Conservation (phyloP, 2,888 invertebrate species). For the Caenorhabditis sinica region DNA sequence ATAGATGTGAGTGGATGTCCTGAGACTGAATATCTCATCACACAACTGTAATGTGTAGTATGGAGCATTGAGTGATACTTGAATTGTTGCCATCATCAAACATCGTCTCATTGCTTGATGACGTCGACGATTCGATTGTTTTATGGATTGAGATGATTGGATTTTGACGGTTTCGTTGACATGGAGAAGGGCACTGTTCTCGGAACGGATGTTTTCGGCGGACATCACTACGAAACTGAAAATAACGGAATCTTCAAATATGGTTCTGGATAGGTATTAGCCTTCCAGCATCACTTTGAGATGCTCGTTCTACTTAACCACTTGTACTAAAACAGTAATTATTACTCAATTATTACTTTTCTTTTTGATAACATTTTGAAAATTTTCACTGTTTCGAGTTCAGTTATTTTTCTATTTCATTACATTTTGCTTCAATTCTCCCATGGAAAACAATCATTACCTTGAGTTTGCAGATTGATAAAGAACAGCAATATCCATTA, state of each 20-base stretch:
- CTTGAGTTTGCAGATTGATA: slow-evolving; percentile 60
- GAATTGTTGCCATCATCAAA: slow-evolving; percentile 78
- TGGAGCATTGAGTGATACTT: slow-evolving; percentile 78
- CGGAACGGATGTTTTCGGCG: slow-evolving; percentile 55
- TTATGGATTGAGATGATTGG: slow-evolving; percentile 70
- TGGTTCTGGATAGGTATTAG: not conserved
- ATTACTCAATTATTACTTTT: no score
- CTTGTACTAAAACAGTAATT: no score
- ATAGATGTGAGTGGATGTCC: slow-evolving; percentile 61
- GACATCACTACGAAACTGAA: slow-evolving; percentile 64
- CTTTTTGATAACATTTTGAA: no score
- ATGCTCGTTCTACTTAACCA: no score
- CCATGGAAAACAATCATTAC: not conserved
- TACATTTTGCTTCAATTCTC: not conserved
- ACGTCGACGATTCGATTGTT: slow-evolving; percentile 65
- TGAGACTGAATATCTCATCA: slow-evolving; percentile 75
- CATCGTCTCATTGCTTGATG: slow-evolving; percentile 78
- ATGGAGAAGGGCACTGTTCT: slow-evolving; percentile 37
- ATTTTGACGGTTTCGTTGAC: slow-evolving; percentile 67
- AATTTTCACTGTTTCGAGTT: not conserved
- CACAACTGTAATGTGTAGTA: slow-evolving; percentile 77
- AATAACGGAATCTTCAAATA: not conserved
- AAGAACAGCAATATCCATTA: slow-evolving; percentile 77
- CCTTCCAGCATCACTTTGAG: no score
- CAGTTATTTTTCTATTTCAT: not conserved